These are phyloP conservation scores for Microtus pennsylvanicus DNA, from an alignment of 2,113 vertebrate genomes.

Conservation along the genomic window DNA sequence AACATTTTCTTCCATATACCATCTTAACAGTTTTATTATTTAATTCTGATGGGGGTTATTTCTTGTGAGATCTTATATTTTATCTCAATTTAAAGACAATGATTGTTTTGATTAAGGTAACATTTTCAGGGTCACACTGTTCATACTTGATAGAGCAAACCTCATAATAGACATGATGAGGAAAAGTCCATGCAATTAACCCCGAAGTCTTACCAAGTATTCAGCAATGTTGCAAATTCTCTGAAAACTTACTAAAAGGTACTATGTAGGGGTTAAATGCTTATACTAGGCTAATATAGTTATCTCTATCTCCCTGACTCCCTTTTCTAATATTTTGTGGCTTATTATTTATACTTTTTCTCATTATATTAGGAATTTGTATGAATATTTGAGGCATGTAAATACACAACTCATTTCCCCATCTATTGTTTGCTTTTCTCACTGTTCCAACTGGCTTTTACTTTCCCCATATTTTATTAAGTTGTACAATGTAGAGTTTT, in stretches of 20 bases:
- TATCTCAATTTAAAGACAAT: slow-evolving; percentile 34
- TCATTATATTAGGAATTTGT: not conserved
- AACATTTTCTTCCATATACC: not conserved
- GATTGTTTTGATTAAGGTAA: slow-evolving; percentile 56
- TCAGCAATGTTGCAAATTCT: not conserved
- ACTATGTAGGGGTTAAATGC: not conserved
- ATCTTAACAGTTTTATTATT: slow-evolving; percentile 27
- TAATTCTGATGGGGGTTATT: slow-evolving; percentile 1
- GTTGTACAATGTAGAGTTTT: not conserved
- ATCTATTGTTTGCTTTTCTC: not conserved
- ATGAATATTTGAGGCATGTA: not conserved
- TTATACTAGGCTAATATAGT: not conserved
- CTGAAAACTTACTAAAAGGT: not conserved
- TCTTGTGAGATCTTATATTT: slow-evolving; percentile 26
- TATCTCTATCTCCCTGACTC: not conserved
- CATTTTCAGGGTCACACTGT: not conserved
- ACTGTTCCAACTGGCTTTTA: not conserved
- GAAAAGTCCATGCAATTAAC: slow-evolving; percentile 53
- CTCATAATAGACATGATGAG: slow-evolving; percentile 1
- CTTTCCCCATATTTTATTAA: not conserved
- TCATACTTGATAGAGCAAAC: not conserved
- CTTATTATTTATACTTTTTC: not conserved
- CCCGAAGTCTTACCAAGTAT: not conserved
- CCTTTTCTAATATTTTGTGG: not conserved
- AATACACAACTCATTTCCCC: not conserved